Evolutionary conservation across 2,888 invertebrate genomes (phyloP).

Genomic region (Cephus rjabovi): DNA sequence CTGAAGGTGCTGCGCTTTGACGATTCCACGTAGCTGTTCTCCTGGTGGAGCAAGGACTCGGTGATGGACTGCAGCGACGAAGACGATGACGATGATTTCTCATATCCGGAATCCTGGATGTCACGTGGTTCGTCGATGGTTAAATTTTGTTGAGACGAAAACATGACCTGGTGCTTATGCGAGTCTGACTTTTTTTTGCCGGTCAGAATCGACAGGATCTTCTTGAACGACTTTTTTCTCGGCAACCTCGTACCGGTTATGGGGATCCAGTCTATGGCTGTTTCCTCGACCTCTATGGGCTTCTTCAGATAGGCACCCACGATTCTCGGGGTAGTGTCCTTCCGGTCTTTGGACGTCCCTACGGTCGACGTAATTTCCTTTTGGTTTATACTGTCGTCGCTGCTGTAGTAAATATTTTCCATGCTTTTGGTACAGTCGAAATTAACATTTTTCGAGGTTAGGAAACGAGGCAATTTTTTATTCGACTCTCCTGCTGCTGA

Average conservation of each 20-base stretch:
- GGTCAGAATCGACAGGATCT: slow-evolving; percentile 39
- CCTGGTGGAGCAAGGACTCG: slow-evolving; percentile 26
- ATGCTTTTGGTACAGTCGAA: slow-evolving; percentile 13
- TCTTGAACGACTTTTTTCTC: slow-evolving; percentile 47
- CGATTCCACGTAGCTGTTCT: slow-evolving; percentile 15
- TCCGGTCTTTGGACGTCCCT: background rate
- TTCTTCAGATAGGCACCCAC: slow-evolving; percentile 49
- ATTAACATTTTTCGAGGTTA: slow-evolving; percentile 18
- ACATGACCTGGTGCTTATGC: slow-evolving; percentile 20
- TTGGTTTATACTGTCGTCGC: slow-evolving; percentile 12
- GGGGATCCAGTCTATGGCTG: slow-evolving; percentile 49
- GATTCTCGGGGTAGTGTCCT: slow-evolving; percentile 36
- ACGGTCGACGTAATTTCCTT: slow-evolving; percentile 4
- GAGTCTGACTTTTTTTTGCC: slow-evolving; percentile 23
- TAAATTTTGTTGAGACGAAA: slow-evolving; percentile 36
- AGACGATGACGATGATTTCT: slow-evolving; percentile 40
- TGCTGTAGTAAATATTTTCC: slow-evolving; percentile 15
- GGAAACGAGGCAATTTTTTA: slow-evolving; percentile 6
- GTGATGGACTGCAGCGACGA: slow-evolving; percentile 38
- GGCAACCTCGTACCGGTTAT: slow-evolving; percentile 44
- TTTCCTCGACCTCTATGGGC: slow-evolving; percentile 48
- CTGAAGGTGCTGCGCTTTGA: slow-evolving; percentile 8
- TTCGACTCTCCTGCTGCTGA: background rate
- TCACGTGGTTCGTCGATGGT: slow-evolving; percentile 26
- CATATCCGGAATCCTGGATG: slow-evolving; percentile 49